Evolutionary conservation across 92 coral and sea anemone genomes (phyloP), one percentile per base, ranked within the genome.

Genomic region (Parazoanthus darwini): DNA sequence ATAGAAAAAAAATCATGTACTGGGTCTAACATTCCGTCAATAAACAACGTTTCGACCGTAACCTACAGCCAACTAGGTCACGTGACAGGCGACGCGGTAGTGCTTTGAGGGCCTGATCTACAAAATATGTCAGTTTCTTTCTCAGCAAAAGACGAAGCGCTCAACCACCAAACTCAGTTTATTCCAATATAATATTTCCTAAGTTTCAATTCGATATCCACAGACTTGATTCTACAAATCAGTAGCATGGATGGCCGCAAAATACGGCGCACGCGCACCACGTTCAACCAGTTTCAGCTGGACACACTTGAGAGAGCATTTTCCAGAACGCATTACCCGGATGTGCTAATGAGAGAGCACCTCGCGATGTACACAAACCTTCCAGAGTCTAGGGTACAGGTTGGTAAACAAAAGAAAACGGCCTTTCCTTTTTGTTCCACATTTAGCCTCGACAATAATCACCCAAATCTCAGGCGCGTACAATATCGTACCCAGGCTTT

Each of bases 331-430:
- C 99, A 95, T 80, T 97, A 97, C 90, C 99, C 99, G 9, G 99
- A 97, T 86, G 94, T 97, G 2, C 87, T 97, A 77, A 88, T 95
- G 87, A 90, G 99, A 16, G 99, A 97, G 87, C 96, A 94, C 86
- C 86, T 97, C 33, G 98, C 99, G 14, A 80, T 95, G 67, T 97
- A 95, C 88, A 97, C 99, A 43, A 95, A 94, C 91, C 91, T 97
- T 65, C 98, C 98, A 23, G 99, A 97, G 80, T 97, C 99, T 35
- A 91, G 99, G 44, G 94, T 97, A 85, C 99, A 97, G 96, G 99
- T 95, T 71, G 54, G 94, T 74, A 63, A 39, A 26, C 20, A 23
- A 39, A 7, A 8, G 59, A 77, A 43, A 13, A 77, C 1, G 3
- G 14, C 25, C 42, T 3, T 18, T 35, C 26, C 9, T 38, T 38